Percentiles rank a stretch among this genome's conserved stretches.
Conservation (phyloP, 1,140 invertebrate genomes). For the Macrobrachium rosenbergii region DNA sequence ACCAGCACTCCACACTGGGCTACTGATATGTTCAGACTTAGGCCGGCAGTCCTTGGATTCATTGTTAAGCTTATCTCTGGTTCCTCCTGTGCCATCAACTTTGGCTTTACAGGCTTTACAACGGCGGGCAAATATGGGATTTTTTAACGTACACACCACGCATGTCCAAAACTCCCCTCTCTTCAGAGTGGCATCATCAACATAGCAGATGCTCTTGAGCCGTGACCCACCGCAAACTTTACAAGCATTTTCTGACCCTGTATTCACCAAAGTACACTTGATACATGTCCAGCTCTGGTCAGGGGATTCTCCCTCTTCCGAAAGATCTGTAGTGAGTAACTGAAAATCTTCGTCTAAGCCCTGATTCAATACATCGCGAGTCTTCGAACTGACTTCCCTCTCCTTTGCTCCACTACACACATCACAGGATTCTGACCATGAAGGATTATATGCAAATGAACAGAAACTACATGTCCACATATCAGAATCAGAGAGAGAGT, state of each 20-base stretch:
- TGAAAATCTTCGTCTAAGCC: conserved; percentile 74
- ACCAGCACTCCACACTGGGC: conserved; percentile 48
- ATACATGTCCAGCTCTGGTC: conserved; percentile 85
- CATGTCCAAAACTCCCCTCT: conserved; percentile 83
- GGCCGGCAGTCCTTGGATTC: conserved; percentile 57
- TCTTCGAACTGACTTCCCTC: conserved; percentile 66
- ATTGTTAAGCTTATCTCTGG: conserved; percentile 59
- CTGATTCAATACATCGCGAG: conserved; percentile 69
- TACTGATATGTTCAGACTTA: conserved; percentile 53
- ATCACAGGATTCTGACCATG: conserved; percentile 83
- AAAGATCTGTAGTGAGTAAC: conserved; percentile 69
- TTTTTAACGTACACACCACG: conserved; percentile 86
- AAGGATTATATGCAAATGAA: conserved; percentile 88
- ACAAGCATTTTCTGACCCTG: conserved; percentile 78
- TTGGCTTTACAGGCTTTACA: conserved; percentile 81
- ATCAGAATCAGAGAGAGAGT: conserved; percentile 72
- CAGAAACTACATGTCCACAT: conserved; percentile 91
- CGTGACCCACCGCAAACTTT: conserved; percentile 87
- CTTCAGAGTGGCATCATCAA: conserved; percentile 70
- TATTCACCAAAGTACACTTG: conserved; percentile 89
- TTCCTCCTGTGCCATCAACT: conserved; percentile 64
- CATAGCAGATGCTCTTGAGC: conserved; percentile 71
- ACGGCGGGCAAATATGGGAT: conserved; percentile 78
- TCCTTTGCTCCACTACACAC: conserved; percentile 80
- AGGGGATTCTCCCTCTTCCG: conserved; percentile 62